These are phyloP conservation scores for Copidosoma aretas DNA, from an alignment of 2,888 invertebrate species.

Conservation along the genomic window DNA sequence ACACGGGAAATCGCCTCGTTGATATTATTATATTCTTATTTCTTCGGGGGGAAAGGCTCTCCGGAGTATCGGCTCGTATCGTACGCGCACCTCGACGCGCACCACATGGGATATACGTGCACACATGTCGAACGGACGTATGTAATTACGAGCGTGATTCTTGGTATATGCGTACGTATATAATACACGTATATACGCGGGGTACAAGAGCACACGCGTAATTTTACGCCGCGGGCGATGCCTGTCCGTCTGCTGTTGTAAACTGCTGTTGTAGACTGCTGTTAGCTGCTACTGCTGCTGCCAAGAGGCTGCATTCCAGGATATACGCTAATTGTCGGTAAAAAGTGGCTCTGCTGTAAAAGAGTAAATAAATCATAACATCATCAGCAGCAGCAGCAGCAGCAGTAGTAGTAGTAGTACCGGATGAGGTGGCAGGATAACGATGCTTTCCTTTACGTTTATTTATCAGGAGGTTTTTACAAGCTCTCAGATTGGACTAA, in stretches of 20 bases:
- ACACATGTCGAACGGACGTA: neutral
- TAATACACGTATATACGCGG: too few relatives aligned
- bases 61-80: too few relatives aligned
- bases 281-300: too few relatives aligned
- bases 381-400: too few relatives aligned
- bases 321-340: slow-evolving; percentile 27
- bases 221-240: slow-evolving; percentile 19
- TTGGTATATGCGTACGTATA: neutral
- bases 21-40: slow-evolving; percentile 22
- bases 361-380: slow-evolving; percentile 18
- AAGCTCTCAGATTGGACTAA: too few relatives aligned
- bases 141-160: slow-evolving; percentile 23
- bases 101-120: too few relatives aligned
- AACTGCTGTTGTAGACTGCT: too few relatives aligned
- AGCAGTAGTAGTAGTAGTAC: too few relatives aligned
- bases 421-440: slow-evolving; percentile 5
- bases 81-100: too few relatives aligned
- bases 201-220: neutral
- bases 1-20: slow-evolving; percentile 12
- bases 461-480: too few relatives aligned
- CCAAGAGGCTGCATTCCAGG: slow-evolving; percentile 30
- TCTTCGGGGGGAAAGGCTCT: neutral
- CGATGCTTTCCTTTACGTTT: neutral
- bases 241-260: neutral
- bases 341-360: neutral